Percentiles rank a stretch among this genome's conserved stretches.
Conservation (phyloP, 2,888 invertebrate genomes). For the Iselma pallidipennis region DNA sequence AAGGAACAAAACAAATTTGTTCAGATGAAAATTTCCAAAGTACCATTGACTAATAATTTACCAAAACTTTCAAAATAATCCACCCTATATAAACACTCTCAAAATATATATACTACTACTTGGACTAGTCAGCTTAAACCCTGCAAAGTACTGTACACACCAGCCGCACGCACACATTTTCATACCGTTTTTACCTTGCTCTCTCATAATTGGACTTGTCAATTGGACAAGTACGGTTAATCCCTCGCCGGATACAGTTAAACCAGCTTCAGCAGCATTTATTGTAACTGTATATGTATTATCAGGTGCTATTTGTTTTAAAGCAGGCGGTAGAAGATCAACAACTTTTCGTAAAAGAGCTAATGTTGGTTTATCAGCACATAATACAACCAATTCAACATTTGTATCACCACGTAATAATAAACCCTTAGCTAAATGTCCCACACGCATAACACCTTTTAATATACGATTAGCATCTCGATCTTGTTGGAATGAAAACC, state of each 20-base stretch:
- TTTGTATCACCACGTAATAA: slow-evolving; percentile 86
- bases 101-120: neutral
- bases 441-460: slow-evolving; percentile 97
- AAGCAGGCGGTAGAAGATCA: slow-evolving; percentile 78
- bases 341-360: slow-evolving; percentile 83
- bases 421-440: slow-evolving; percentile 86
- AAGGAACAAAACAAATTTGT: slow-evolving; percentile 11
- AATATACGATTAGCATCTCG: slow-evolving; percentile 71
- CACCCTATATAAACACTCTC: neutral
- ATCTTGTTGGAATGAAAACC: slow-evolving; percentile 70
- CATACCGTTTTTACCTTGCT: slow-evolving; percentile 63
- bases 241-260: slow-evolving; percentile 77
- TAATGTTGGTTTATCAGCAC: slow-evolving; percentile 91
- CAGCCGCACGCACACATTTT: slow-evolving; percentile 26
- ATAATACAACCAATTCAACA: slow-evolving; percentile 92
- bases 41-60: neutral
- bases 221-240: slow-evolving; percentile 85
- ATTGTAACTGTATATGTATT: slow-evolving; percentile 83
- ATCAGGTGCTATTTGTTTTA: slow-evolving; percentile 72
- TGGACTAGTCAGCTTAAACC: slow-evolving; percentile 53
- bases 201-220: slow-evolving; percentile 92
- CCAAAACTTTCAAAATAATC: neutral
- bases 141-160: slow-evolving; percentile 52
- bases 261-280: slow-evolving; percentile 82
- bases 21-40: slow-evolving; percentile 1